A percentile compares a stretch with the other conserved stretches of the same genome.
Evolutionary conservation across 2,797 vertebrate genomes (phyloP).

Genomic region (Hoplostethus atlanticus): DNA sequence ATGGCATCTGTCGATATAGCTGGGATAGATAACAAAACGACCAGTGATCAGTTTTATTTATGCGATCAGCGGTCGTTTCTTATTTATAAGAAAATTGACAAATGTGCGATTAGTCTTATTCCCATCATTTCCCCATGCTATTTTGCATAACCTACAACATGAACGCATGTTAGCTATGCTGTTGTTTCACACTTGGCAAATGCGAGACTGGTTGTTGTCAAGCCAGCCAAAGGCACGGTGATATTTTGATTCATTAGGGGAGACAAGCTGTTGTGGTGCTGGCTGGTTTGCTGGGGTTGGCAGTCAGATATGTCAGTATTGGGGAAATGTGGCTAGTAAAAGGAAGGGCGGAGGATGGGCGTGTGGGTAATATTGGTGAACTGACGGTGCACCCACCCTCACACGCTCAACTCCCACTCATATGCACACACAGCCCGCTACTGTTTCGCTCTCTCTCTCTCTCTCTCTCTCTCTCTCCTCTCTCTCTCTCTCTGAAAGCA

Average conservation of each 20-base stretch:
- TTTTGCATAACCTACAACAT: conserved; percentile 57
- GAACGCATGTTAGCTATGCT: conserved; percentile 70
- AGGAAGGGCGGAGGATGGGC: conserved; percentile 70
- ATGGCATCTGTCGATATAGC: conserved; percentile 55
- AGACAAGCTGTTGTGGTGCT: conserved; percentile 73
- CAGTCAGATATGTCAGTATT: conserved; percentile 65
- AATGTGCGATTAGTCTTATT: conserved; percentile 42
- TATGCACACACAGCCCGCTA: conserved; percentile 21
- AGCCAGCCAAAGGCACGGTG: conserved; percentile 54
- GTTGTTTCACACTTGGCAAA: conserved; percentile 68
- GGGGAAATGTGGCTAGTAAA: conserved; percentile 59
- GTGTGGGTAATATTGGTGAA: conserved; percentile 74
- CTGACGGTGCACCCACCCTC: conserved; percentile 73
- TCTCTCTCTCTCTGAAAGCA: conserved; percentile 35
- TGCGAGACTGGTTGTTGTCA: conserved; percentile 39
- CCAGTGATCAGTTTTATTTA: conserved; percentile 8
- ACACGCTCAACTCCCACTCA: conserved; percentile 55
- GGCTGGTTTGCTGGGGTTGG: conserved; percentile 67
- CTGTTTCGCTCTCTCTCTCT: background rate
- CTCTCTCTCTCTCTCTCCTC: conserved; percentile 12
- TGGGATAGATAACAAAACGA: conserved; percentile 16
- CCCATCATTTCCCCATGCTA: conserved; percentile 51
- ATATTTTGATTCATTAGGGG: conserved; percentile 69
- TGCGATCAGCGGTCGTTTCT: background rate
- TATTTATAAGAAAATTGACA: conserved; percentile 9